Conservation (phyloP, 2,113 vertebrate genomes). For the Desmodus rotundus region DNA sequence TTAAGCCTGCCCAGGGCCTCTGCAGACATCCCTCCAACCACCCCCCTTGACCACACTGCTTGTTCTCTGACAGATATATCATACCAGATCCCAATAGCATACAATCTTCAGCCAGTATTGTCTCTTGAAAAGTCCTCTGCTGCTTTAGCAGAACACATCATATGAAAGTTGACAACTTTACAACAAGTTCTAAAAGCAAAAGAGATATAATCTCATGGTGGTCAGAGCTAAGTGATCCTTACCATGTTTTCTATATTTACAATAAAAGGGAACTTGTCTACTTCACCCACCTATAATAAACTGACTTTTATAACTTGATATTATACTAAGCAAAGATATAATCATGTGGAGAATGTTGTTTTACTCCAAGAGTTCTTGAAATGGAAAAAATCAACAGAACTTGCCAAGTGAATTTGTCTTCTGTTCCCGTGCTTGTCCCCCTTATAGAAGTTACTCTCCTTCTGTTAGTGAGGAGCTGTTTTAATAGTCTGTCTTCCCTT, state of each 20-base stretch:
- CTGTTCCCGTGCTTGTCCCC: background rate
- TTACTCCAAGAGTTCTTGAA: background rate
- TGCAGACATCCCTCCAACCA: background rate
- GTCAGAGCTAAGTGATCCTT: background rate
- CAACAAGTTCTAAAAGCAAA: background rate
- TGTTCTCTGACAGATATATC: background rate
- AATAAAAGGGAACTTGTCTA: background rate
- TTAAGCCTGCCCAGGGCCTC: background rate
- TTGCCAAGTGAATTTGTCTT: background rate
- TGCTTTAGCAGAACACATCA: background rate
- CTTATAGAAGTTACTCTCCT: background rate
- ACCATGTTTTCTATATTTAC: background rate
- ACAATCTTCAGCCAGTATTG: background rate
- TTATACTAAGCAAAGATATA: background rate
- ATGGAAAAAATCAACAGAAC: background rate
- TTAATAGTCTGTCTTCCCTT: background rate
- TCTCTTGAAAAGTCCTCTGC: background rate
- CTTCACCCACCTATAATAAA: background rate
- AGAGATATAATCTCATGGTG: background rate
- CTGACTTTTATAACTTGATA: background rate
- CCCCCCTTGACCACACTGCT: background rate
- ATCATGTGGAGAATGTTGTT: background rate
- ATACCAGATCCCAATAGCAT: background rate
- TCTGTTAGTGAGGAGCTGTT: background rate
- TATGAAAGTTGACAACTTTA: background rate